Conservation (phyloP, 2,113 vertebrate species). For the Microcebus murinus region DNA sequence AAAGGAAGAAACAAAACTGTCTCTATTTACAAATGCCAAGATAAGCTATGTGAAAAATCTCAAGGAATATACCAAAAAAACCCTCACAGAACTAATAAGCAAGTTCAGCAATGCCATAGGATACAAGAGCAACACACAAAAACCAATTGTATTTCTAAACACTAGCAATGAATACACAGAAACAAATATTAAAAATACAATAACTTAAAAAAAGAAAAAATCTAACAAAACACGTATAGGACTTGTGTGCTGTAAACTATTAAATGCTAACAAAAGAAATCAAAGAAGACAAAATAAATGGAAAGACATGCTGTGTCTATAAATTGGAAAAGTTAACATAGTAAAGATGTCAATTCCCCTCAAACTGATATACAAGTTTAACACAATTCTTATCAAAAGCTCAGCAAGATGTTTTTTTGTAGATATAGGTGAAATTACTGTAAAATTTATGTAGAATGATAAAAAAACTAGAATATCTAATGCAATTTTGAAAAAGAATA, state of each 20-base stretch:
- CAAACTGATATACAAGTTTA: neutral
- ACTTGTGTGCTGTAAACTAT: neutral
- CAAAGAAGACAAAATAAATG: neutral
- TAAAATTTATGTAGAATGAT: neutral
- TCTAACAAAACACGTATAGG: neutral
- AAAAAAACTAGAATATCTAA: neutral
- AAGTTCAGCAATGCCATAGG: no score
- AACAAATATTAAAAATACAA: neutral
- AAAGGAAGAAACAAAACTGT: no score
- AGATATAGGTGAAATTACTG: neutral
- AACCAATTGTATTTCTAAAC: no score
- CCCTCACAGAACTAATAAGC: no score
- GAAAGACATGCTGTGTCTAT: neutral
- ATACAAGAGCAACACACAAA: no score
- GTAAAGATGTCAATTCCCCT: neutral
- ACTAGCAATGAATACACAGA: neutral
- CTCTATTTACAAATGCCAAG: no score
- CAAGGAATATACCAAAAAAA: no score
- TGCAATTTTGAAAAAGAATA: neutral
- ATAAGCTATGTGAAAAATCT: no score
- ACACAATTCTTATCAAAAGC: neutral
- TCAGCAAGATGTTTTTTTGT: neutral
- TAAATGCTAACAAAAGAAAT: neutral
- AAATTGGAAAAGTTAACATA: neutral
- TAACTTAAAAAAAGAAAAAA: neutral